Conservation (phyloP, 2,888 invertebrate genomes). For the Athetis lepigone region DNA sequence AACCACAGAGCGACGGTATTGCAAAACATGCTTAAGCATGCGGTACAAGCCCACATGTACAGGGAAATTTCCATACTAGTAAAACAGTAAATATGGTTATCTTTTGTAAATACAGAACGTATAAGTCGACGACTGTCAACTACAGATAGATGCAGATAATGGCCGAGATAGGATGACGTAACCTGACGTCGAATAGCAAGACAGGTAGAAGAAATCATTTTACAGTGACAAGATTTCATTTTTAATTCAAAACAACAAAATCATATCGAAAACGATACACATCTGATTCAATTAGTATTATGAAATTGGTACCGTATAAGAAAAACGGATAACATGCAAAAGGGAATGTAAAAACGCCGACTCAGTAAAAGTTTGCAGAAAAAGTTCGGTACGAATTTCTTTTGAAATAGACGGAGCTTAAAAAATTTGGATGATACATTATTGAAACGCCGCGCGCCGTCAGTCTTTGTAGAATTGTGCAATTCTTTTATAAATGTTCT, state of each 20-base stretch:
- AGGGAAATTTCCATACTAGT: slow-evolving; percentile 69
- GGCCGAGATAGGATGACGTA: slow-evolving; percentile 58
- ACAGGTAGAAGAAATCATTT: slow-evolving; percentile 13
- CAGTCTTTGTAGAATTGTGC: slow-evolving; percentile 24
- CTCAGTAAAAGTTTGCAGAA: slow-evolving; percentile 35
- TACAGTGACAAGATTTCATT: not conserved
- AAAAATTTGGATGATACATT: slow-evolving; percentile 44
- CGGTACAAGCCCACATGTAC: slow-evolving; percentile 18
- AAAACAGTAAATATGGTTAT: slow-evolving; percentile 68
- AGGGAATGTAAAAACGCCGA: slow-evolving; percentile 19
- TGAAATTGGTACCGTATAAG: slow-evolving; percentile 14
- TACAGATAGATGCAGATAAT: slow-evolving; percentile 62
- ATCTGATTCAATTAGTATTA: slow-evolving; percentile 10
- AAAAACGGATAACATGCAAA: slow-evolving; percentile 17
- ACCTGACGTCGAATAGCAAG: slow-evolving; percentile 34
- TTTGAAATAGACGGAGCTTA: slow-evolving; percentile 33
- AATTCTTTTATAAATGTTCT: slow-evolving; percentile 36
- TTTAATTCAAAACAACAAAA: not conserved
- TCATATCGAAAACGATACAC: not conserved
- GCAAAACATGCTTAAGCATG: slow-evolving; percentile 16
- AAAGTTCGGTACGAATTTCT: slow-evolving; percentile 42
- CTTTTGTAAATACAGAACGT: slow-evolving; percentile 65
- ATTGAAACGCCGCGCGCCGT: slow-evolving; percentile 53
- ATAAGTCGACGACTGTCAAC: slow-evolving; percentile 63
- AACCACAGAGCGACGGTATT: not conserved